Evolutionary conservation across 2,888 invertebrate genomes (phyloP).

Genomic region (Galeopsomyia nigrocyanea): DNA sequence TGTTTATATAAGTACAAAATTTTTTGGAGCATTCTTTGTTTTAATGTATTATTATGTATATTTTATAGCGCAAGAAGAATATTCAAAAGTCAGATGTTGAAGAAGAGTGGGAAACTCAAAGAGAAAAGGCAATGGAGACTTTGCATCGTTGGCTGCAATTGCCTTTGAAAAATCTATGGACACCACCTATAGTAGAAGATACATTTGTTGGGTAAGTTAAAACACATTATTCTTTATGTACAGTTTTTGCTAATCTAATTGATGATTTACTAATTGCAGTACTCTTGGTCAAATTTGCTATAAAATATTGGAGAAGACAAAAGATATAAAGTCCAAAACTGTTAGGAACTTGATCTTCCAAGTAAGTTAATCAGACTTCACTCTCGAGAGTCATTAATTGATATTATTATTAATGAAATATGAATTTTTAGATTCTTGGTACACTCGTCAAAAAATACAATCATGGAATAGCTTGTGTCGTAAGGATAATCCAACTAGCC

Average conservation of each 20-base stretch:
- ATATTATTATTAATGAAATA: slow-evolving; percentile 10
- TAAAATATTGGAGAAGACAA: slow-evolving; percentile 76
- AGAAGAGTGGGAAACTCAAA: slow-evolving; percentile 78
- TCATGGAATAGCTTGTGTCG: slow-evolving; percentile 83
- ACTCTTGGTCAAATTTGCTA: slow-evolving; percentile 83
- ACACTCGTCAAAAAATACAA: slow-evolving; percentile 85
- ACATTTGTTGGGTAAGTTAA: slow-evolving; percentile 82
- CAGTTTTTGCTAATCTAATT: slow-evolving; percentile 17
- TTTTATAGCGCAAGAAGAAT: slow-evolving; percentile 58
- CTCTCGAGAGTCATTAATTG: neutral
- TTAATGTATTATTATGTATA: slow-evolving; percentile 4
- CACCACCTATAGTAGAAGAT: slow-evolving; percentile 86
- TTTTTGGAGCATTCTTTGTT: neutral
- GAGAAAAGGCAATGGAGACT: slow-evolving; percentile 76
- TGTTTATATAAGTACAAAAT: neutral
- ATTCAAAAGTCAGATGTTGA: slow-evolving; percentile 68
- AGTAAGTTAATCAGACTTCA: slow-evolving; percentile 54
- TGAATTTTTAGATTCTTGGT: slow-evolving; percentile 79
- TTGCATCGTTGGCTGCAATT: slow-evolving; percentile 79
- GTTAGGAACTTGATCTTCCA: slow-evolving; percentile 76
- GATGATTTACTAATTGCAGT: slow-evolving; percentile 73
- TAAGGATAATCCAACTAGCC: slow-evolving; percentile 78
- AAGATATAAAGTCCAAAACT: slow-evolving; percentile 75
- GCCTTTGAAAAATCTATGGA: slow-evolving; percentile 83
- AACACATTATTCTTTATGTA: slow-evolving; percentile 13